Base-by-base conservation (phyloP, 2,797 vertebrate genomes). In the Odontamblyopus lacepedii region DNA sequence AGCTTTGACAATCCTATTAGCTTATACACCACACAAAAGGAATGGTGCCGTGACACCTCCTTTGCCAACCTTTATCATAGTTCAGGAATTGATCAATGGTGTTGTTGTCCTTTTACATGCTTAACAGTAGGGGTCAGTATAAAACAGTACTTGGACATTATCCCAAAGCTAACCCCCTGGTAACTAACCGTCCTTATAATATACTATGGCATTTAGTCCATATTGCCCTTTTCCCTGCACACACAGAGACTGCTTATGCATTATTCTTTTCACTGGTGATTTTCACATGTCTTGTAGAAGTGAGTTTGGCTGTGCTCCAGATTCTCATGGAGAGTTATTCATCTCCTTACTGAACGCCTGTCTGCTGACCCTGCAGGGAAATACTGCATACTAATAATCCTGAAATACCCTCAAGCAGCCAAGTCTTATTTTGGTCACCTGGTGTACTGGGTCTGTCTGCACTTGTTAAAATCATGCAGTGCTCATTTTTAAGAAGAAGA, bases 61-160 rank as follows among this genome's bases (percentile, higher is more conserved):
- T 60, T 30, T 16, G 27, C 15, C 13, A 60, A 60, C 2, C 13
- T 30, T 60, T 30, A 27, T 29, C 7, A 7, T 13, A 18, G 15
- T 15, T 15, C 4, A 48, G 2, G 12, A 27, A 57, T 13, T 7
- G 6, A 55, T 23, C 26, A 1, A 27, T 27, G 15, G 15, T 18
- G 5, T 51, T 67, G 65, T 67, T 78, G 79, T 73, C 72, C 15
- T 78, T 75, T 27, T 29, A 2, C 7, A 32, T 1, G 61, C 19
- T 79, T 23, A 73, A 75, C 87, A 85, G 77, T 63, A 86, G 87
- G 80, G 72, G 84, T 79, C 85, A 83, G 78, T 61, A 61, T 82
- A 23, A 73, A 71, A 65, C 72, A 77, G 38, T 78, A 59, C 78
- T 72, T 41, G 65, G 53, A 75, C 2, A 50, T 7, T 16, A 44